Percentiles rank a stretch among this genome's conserved stretches.
These are phyloP conservation scores for Muscidifurax raptorellus DNA, from an alignment of 1,140 invertebrate genomes.

Conservation along the genomic window DNA sequence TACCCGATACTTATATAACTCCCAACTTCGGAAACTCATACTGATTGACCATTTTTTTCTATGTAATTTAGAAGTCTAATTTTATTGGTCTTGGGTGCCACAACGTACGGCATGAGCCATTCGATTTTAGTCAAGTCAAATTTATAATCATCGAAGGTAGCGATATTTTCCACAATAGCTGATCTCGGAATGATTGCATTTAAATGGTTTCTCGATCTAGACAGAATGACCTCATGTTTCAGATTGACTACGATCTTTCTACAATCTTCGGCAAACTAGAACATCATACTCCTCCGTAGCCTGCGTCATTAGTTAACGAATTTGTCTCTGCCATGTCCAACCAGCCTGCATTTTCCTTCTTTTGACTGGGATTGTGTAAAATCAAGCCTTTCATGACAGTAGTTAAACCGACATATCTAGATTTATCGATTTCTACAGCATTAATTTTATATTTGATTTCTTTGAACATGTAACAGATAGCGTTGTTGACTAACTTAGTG, in stretches of 20 bases:
- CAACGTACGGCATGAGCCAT: constrained; percentile 55
- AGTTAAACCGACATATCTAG: constrained; percentile 67
- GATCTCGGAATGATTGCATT: constrained; percentile 33
- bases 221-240: constrained; percentile 72
- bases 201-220: constrained; percentile 61
- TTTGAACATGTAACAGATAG: neutral
- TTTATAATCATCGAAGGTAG: constrained; percentile 38
- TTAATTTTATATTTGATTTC: constrained; percentile 42
- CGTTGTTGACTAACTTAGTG: neutral
- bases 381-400: constrained; percentile 69
- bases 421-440: constrained; percentile 18
- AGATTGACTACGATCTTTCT: constrained; percentile 57
- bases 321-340: neutral
- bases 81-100: constrained; percentile 50
- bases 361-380: constrained; percentile 57
- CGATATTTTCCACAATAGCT: neutral
- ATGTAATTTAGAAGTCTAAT: constrained; percentile 55
- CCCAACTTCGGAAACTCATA: too few species aligned
- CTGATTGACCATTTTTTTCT: constrained; percentile 57
- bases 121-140: constrained; percentile 53
- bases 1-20: too few species aligned
- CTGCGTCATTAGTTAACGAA: constrained; percentile 20
- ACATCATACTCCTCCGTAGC: constrained; percentile 63
- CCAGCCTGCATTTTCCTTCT: constrained; percentile 62
- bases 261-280: too few species aligned